A percentile compares a stretch with the other conserved stretches of the same genome.
Conservation (phyloP, 2,113 vertebrate genomes). For the Microcebus griseorufus region DNA sequence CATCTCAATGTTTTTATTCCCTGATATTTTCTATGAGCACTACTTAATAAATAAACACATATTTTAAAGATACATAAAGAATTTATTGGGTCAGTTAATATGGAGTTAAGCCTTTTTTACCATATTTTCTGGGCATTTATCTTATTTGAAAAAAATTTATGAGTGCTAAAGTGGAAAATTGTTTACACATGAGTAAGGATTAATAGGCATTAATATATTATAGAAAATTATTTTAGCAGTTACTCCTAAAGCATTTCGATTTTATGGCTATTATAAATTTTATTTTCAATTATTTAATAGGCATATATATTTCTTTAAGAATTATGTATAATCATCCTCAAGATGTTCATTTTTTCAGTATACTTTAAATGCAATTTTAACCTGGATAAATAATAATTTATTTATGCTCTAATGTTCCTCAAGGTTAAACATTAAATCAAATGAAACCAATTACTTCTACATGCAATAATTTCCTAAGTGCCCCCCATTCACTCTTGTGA, state of each 20-base stretch:
- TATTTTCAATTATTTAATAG: conserved; percentile 24
- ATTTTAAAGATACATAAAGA: background rate
- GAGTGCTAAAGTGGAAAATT: background rate
- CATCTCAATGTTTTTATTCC: background rate
- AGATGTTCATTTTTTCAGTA: background rate
- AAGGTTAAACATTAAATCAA: background rate
- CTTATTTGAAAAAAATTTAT: background rate
- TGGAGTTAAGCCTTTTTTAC: background rate
- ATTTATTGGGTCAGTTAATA: background rate
- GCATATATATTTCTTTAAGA: background rate
- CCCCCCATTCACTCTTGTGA: background rate
- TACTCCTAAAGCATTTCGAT: background rate
- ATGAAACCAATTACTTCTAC: background rate
- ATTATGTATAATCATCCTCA: background rate
- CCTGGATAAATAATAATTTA: background rate
- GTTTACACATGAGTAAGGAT: background rate
- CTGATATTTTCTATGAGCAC: background rate
- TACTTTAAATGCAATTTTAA: background rate
- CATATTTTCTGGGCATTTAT: background rate
- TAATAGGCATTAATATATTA: background rate
- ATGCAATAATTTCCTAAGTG: background rate
- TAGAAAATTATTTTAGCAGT: background rate
- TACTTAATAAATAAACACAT: background rate
- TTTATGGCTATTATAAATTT: background rate
- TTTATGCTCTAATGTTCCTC: background rate